Base-by-base conservation (phyloP, 2,797 vertebrate species). In the Phoeniculus purpureus region DNA sequence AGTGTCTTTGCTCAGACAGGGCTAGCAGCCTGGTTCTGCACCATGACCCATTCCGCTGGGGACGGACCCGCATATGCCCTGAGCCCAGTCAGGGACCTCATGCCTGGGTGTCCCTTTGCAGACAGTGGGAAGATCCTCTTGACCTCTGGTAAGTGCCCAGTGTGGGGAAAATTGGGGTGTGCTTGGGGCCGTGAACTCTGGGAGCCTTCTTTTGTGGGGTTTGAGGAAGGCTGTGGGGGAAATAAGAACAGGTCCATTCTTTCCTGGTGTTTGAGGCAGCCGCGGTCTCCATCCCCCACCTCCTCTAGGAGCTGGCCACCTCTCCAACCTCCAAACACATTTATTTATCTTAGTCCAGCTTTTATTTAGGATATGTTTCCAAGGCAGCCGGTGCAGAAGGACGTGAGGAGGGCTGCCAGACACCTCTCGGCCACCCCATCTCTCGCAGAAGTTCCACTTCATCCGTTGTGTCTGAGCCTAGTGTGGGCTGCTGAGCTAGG, bases 331-430 rank as follows among this genome's bases (percentile, higher is more conserved):
- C 92, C 15, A 12, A 79, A 89, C 3, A 1, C 81, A 0, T 72
- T 90, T 93, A 89, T 94, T 94, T 94, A 89, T 93, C 48, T 3
- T 0, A 87, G 75, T n/a, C 37, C 72, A 76, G 87, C 79, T 93
- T 87, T 92, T 93, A 91, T 94, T 93, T 93, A 54, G 79, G 79
- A 79, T 26, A 21, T 58, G 87, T 95, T 94, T 94, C 89, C 90
- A 90, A 66, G 91, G 81, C 1, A 90, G 85, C 59, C 7, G 0
- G 64, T 62, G 7, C 1, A 1, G 59, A 75, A 47, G 71, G 61
- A 86, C 81, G 29, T 75, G 37, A 3, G 40, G 34, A 86, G 62
- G 54, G 84, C 55, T 90, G 62, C 55, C 0, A 15, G 55, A 47
- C 67, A 85, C 9, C 22, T 62, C 68, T 54, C 0, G 0, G 62